Evolutionary conservation across 2,888 invertebrate species (phyloP).

Genomic region (Netelia melanura): DNA sequence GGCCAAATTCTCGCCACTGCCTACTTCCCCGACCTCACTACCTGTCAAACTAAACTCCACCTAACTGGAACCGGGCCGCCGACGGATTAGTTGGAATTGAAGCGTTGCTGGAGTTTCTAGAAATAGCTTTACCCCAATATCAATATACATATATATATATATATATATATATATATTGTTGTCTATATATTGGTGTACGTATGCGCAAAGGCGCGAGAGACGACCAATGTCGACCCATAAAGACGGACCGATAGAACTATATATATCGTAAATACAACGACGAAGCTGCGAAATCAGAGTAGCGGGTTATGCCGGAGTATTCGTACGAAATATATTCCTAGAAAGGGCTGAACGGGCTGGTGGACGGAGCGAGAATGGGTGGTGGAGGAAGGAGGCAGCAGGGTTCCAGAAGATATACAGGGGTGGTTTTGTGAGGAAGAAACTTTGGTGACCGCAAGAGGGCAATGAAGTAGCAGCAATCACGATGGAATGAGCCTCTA

Average conservation of each 20-base stretch:
- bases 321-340: slow-evolving; percentile 41
- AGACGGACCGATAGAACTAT: neutral
- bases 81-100: slow-evolving; percentile 64
- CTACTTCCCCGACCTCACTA: slow-evolving; percentile 64
- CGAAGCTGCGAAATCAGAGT: neutral
- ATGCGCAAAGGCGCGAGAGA: neutral
- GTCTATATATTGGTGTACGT: neutral
- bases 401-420: too few species aligned
- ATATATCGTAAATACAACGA: slow-evolving; percentile 14
- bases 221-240: slow-evolving; percentile 19
- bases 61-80: slow-evolving; percentile 43
- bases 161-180: neutral
- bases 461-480: slow-evolving; percentile 69
- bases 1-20: slow-evolving; percentile 19
- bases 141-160: neutral
- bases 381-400: neutral
- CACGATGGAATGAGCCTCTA: slow-evolving; percentile 63
- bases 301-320: slow-evolving; percentile 4
- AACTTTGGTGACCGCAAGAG: slow-evolving; percentile 46
- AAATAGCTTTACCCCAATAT: slow-evolving; percentile 40
- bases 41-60: slow-evolving; percentile 77
- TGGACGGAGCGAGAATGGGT: slow-evolving; percentile 8
- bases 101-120: slow-evolving; percentile 53
- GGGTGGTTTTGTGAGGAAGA: slow-evolving; percentile 35
- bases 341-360: slow-evolving; percentile 33